Conservation (phyloP, 30 jellyfish, hydroid and myxozoan species). For the Pelagia noctiluca region DNA sequence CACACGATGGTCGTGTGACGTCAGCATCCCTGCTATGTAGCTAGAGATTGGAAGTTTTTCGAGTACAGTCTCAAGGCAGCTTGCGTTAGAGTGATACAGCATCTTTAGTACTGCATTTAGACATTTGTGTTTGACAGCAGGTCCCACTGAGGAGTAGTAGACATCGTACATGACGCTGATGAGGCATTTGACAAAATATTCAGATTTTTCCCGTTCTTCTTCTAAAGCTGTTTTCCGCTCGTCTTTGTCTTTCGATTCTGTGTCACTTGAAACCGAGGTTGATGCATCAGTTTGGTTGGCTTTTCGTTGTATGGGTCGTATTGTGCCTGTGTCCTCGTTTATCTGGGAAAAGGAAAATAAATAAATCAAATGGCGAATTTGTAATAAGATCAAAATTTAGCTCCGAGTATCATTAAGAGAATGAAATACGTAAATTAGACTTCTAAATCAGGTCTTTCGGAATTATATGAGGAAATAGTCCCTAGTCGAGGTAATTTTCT, state of each 20-base stretch:
- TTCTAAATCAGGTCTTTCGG: too few species aligned
- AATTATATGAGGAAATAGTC: too few species aligned
- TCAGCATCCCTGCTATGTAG: conserved; percentile 96
- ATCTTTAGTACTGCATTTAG: conserved; percentile 78
- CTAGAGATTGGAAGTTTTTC: conserved; percentile 86
- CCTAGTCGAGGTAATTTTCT: too few species aligned
- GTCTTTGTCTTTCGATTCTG: conserved; percentile 54
- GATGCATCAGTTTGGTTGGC: conserved; percentile 67
- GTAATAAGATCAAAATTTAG: too few species aligned
- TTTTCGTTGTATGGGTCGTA: conserved; percentile 92
- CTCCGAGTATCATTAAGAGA: too few species aligned
- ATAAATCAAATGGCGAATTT: background rate
- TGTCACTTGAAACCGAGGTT: conserved; percentile 36
- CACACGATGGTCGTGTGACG: conserved; percentile 84
- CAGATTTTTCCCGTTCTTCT: conserved; percentile 65
- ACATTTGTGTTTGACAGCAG: conserved; percentile 96
- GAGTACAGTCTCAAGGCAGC: conserved; percentile 61
- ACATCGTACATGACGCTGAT: conserved; percentile 86
- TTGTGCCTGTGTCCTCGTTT: conserved; percentile 98
- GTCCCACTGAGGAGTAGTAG: conserved; percentile 97
- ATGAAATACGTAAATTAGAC: too few species aligned
- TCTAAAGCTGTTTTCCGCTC: conserved; percentile 72
- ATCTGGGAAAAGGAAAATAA: conserved; percentile 52
- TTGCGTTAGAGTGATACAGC: conserved; percentile 84
- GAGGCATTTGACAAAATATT: conserved; percentile 70